phyloP scores from a whole-genome alignment of 2,888 invertebrate genomes.

The Hydropsyche betteni region DNA sequence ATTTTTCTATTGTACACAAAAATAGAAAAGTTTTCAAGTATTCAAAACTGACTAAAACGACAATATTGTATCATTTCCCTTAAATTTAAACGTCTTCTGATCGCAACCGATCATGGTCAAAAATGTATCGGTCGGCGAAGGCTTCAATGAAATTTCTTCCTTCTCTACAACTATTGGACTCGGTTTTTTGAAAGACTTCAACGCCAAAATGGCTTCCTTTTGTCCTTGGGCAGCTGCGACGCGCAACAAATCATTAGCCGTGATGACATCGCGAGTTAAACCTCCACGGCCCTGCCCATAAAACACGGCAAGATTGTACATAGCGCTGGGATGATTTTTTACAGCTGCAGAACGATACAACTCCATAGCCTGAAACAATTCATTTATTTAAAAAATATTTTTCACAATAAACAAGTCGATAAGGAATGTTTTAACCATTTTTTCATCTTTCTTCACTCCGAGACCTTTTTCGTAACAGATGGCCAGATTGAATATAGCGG shows the following conservation, averaged over 20 bases:
- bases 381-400: neutral
- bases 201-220: slow-evolving; percentile 66
- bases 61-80: neutral
- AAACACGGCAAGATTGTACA: slow-evolving; percentile 76
- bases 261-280: slow-evolving; percentile 61
- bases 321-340: slow-evolving; percentile 71
- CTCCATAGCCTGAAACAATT: slow-evolving; percentile 67
- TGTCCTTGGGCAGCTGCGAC: slow-evolving; percentile 70
- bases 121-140: slow-evolving; percentile 31
- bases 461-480: slow-evolving; percentile 75
- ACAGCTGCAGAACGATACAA: slow-evolving; percentile 72
- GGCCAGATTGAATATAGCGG: slow-evolving; percentile 74
- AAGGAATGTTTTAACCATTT: slow-evolving; percentile 59
- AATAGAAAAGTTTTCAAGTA: neutral
- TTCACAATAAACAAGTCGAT: neutral
- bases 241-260: slow-evolving; percentile 65
- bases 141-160: neutral
- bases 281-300: slow-evolving; percentile 74
- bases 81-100: neutral
- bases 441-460: slow-evolving; percentile 69
- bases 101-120: slow-evolving; percentile 30
- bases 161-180: neutral
- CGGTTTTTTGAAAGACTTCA: slow-evolving; percentile 57
- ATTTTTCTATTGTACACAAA: neutral
- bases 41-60: neutral